Evolutionary conservation across 2,113 vertebrate genomes (phyloP).

Genomic region (Macaca nemestrina): DNA sequence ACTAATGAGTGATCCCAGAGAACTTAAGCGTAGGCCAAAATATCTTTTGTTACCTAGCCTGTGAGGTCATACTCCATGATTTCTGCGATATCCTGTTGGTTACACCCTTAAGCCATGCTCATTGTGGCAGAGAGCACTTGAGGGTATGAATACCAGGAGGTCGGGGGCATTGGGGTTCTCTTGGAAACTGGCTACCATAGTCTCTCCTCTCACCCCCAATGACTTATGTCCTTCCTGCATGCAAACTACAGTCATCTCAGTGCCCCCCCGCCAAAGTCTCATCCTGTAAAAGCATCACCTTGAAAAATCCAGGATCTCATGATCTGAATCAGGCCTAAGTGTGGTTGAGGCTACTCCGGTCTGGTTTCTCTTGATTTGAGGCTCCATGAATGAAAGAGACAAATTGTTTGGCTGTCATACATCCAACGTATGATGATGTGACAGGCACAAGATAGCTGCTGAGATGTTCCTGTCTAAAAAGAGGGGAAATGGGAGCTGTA

Average conservation of each 20-base stretch:
- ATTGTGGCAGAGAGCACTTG: neutral
- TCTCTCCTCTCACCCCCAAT: neutral
- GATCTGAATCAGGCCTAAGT: neutral
- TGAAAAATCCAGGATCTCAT: neutral
- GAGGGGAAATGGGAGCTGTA: neutral
- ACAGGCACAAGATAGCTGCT: neutral
- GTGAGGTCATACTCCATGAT: neutral
- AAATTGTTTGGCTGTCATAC: neutral
- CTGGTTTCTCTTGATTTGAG: neutral
- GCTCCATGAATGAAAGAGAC: neutral
- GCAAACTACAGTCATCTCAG: neutral
- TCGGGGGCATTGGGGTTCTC: neutral
- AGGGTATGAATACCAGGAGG: neutral
- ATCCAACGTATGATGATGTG: too few species aligned
- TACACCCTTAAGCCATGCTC: neutral
- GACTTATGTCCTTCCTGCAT: neutral
- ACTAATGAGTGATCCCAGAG: neutral
- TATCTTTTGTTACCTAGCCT: neutral
- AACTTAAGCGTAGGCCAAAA: neutral
- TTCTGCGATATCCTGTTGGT: neutral
- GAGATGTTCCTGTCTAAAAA: neutral
- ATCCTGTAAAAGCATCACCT: neutral
- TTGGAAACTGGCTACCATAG: neutral
- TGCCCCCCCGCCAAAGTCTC: neutral
- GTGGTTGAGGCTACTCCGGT: neutral